A percentile compares a stretch with the other conserved stretches of the same genome.
phyloP scores from a whole-genome alignment of 2,113 vertebrate species.

The Acrocephalus arundinaceus region DNA sequence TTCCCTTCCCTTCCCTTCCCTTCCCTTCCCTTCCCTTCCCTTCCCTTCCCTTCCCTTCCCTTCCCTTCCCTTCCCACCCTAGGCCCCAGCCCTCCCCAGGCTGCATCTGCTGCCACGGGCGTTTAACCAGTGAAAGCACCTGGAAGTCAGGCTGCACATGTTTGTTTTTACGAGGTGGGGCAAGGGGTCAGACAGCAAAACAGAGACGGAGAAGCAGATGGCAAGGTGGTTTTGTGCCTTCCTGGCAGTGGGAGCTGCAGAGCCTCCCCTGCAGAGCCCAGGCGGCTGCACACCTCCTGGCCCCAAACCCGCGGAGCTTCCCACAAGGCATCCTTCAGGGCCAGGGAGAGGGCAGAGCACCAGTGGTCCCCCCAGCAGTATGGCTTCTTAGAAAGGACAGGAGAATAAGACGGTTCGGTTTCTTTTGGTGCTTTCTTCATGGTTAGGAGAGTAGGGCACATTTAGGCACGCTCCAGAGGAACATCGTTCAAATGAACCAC shows the following conservation, averaged over 20 bases:
- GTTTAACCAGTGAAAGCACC: neutral
- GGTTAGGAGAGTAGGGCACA: neutral
- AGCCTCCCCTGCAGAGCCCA: neutral
- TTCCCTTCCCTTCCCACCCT: neutral
- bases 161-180: neutral
- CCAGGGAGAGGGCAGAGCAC: neutral
- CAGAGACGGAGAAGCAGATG: neutral
- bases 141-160: neutral
- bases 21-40: neutral
- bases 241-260: neutral
- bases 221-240: neutral
- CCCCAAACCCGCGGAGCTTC: neutral
- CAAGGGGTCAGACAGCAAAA: neutral
- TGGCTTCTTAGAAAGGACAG: neutral
- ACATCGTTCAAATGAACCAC: fast-evolving
- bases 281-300: fast-evolving
- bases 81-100: neutral
- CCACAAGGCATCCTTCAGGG: fast-evolving
- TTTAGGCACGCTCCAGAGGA: neutral
- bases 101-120: neutral
- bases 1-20: neutral
- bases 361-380: neutral
- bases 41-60: neutral
- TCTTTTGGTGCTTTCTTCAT: neutral
- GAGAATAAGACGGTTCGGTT: neutral